Percentiles rank a stretch among this genome's conserved stretches.
phyloP scores from a whole-genome alignment of 2,113 vertebrate genomes.

The Rhinoptilus africanus region DNA sequence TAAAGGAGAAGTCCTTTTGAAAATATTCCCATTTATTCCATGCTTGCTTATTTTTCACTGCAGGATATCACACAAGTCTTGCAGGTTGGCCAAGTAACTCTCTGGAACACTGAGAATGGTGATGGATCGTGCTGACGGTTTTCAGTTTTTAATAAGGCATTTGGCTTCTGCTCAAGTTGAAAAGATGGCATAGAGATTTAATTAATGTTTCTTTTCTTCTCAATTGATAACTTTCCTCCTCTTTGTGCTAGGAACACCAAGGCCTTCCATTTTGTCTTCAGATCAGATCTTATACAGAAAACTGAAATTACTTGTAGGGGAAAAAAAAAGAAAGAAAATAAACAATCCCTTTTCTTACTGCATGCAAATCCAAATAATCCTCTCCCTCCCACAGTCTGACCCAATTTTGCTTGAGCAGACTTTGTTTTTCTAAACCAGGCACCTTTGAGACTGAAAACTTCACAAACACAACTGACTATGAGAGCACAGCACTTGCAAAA shows the following conservation, averaged over 20 bases:
- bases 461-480: background rate
- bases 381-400: background rate
- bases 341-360: background rate
- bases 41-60: background rate
- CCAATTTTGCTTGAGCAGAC: slow-evolving; percentile 3
- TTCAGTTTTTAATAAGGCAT: background rate
- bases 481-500: background rate
- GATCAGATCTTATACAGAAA: background rate
- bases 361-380: slow-evolving; percentile 26
- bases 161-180: background rate
- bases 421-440: background rate
- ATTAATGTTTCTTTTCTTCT: background rate
- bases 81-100: background rate
- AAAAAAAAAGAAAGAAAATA: background rate
- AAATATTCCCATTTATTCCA: background rate
- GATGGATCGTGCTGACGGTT: background rate
- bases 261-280: background rate
- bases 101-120: background rate
- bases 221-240: background rate
- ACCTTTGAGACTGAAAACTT: background rate
- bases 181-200: background rate
- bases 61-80: background rate
- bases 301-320: background rate
- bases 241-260: background rate
- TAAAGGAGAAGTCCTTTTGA: background rate